Evolutionary conservation across 2,888 invertebrate species (phyloP), one percentile per base, ranked within the genome.

Genomic region (Anorthoa munda): DNA sequence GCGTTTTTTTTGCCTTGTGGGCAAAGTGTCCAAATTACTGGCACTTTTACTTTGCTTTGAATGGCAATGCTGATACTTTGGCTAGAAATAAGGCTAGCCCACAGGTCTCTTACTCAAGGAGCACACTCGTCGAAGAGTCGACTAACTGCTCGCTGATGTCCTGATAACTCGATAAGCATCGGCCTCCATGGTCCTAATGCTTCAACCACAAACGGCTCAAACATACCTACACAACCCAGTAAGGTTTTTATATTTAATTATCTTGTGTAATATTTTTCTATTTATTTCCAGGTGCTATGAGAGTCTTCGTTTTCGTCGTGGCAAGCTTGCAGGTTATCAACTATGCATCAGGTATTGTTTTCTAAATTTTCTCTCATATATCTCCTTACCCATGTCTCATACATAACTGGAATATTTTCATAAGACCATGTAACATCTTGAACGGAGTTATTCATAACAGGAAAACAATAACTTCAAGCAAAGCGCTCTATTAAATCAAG

Each of bases 321-420:
- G 66, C 71, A 9, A 26, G 59, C 21, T 60, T 83, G 48, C 53
- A 85, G 39, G 12, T 71, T 53, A 64, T 76, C 59, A 69, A 61
- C 31, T 69, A 55, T 23, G 70, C 63, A 23, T 59, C 86, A 71
- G 83, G 86, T 83, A 75, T 46, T 18, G 69, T 66, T 60, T 61
- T 26, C 7, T 13, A 2, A 26, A 17, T 45, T 55, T 48, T 2
- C 21, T 46, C 2, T 18, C 58, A 21, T 48, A 31, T 21, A 9
- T 26, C 12, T 48, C 13, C 5, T 66, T 31, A 56, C 7, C 18
- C 4, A 18, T 48, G 12, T 4, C 18, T 45, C 66, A 39, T 64
- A 21, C 4, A 18, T 12, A 12, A 4, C 1, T 50, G 2, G 21
- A 66, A 21, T 39, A 7, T 77, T 77, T 71, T 58, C 69, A 31